Conservation (phyloP, 2,113 vertebrate genomes). For the Vulpes ferrilata region DNA sequence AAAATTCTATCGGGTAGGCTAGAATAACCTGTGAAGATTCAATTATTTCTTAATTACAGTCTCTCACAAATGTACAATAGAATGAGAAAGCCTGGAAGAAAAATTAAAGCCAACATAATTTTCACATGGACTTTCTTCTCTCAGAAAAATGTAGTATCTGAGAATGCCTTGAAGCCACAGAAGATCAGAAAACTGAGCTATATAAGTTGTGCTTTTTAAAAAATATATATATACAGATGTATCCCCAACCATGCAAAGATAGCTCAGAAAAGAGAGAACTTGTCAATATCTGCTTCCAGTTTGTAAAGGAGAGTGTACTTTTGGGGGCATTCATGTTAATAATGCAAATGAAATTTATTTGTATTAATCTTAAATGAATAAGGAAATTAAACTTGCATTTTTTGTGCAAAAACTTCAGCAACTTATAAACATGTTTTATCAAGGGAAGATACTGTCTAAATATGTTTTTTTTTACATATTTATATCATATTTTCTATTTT, state of each 20-base stretch:
- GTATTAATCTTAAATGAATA: not conserved
- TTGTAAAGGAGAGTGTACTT: not conserved
- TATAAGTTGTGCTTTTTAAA: not conserved
- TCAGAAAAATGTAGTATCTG: not conserved
- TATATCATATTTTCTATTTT: not conserved
- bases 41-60: constrained; percentile 35
- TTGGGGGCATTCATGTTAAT: not conserved
- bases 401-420: not conserved
- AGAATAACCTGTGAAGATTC: not conserved
- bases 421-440: not conserved
- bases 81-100: not conserved
- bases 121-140: not conserved
- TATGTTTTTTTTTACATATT: not conserved
- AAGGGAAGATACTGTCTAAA: not conserved
- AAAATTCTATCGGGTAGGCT: not conserved
- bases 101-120: constrained; percentile 32
- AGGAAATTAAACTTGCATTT: not conserved
- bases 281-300: not conserved
- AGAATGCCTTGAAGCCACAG: not conserved
- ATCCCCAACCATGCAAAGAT: not conserved
- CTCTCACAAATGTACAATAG: not conserved
- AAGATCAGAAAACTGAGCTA: not conserved
- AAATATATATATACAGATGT: not conserved
- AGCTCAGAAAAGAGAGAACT: not conserved
- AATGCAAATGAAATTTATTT: not conserved